A percentile compares a stretch with the other conserved stretches of the same genome.
Evolutionary conservation across 2,113 vertebrate species (phyloP).

Genomic region (Ornithorhynchus anatinus): DNA sequence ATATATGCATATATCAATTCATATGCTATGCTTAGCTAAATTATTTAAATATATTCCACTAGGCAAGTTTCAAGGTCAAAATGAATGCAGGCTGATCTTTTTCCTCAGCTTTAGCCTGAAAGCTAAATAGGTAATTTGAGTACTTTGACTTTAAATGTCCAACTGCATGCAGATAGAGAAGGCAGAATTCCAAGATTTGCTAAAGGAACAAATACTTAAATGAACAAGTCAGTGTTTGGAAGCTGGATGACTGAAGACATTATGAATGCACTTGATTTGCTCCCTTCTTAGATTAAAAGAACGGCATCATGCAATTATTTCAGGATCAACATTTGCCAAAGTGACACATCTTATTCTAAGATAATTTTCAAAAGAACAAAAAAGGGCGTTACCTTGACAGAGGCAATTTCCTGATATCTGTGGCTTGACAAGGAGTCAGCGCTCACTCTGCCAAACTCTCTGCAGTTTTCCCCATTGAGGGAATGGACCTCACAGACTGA

Average conservation of each 20-base stretch:
- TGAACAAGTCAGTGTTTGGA: not conserved
- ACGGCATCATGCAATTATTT: not conserved
- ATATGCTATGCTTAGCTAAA: constrained; percentile 6
- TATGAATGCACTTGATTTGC: constrained; percentile 22
- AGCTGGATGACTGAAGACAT: not conserved
- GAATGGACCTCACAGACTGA: constrained; percentile 9
- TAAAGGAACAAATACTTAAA: not conserved
- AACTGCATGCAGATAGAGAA: not conserved
- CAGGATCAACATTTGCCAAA: not conserved
- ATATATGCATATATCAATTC: constrained; percentile 2
- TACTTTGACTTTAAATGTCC: not conserved
- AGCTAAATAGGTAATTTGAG: not conserved
- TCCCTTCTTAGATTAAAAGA: not conserved
- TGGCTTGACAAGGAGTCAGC: no score
- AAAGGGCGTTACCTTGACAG: constrained; percentile 44
- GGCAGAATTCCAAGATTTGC: not conserved
- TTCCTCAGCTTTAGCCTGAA: not conserved
- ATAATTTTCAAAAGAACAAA: not conserved
- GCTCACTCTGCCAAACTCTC: not conserved
- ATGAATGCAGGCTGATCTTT: not conserved
- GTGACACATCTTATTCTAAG: not conserved
- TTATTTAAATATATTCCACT: constrained; percentile 54
- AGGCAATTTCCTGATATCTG: constrained; percentile 30
- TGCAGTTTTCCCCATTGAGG: not conserved
- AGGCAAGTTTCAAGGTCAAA: constrained; percentile 47